Conservation (phyloP, 2,113 vertebrate species). For the Salvelinus sp. region DNA sequence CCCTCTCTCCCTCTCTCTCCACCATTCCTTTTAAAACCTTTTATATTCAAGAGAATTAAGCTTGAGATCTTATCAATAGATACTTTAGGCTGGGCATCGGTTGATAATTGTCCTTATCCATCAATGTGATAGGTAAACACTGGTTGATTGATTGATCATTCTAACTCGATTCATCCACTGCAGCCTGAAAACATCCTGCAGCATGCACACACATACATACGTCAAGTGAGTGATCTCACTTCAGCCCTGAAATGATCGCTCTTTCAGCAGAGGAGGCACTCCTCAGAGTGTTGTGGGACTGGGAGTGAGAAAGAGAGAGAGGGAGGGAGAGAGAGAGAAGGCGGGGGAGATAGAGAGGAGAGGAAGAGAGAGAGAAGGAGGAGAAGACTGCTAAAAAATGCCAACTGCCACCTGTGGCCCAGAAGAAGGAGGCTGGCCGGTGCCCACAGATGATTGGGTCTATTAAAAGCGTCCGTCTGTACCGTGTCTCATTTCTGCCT, state of each 20-base stretch:
- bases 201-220: too few relatives aligned
- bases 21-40: background rate
- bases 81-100: background rate
- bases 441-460: slow-evolving; percentile 54
- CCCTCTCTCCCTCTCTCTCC: too few relatives aligned
- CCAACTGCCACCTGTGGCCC: slow-evolving; percentile 32
- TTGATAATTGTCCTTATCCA: background rate
- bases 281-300: background rate
- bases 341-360: background rate
- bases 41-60: background rate
- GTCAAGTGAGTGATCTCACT: background rate
- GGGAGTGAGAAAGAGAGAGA: background rate
- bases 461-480: slow-evolving; percentile 62
- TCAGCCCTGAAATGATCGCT: background rate
- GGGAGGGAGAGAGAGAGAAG: background rate
- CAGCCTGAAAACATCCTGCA: background rate
- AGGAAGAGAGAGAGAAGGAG: background rate
- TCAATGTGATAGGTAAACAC: background rate
- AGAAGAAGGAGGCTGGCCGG: slow-evolving; percentile 25
- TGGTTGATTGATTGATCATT: background rate
- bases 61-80: background rate
- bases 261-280: background rate
- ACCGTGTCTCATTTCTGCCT: slow-evolving; percentile 29
- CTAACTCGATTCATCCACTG: background rate
- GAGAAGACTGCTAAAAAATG: slow-evolving; percentile 20